A percentile compares a stretch with the other conserved stretches of the same genome.
phyloP scores from a whole-genome alignment of 2,797 vertebrate genomes.

The Acanthiza pusilla region DNA sequence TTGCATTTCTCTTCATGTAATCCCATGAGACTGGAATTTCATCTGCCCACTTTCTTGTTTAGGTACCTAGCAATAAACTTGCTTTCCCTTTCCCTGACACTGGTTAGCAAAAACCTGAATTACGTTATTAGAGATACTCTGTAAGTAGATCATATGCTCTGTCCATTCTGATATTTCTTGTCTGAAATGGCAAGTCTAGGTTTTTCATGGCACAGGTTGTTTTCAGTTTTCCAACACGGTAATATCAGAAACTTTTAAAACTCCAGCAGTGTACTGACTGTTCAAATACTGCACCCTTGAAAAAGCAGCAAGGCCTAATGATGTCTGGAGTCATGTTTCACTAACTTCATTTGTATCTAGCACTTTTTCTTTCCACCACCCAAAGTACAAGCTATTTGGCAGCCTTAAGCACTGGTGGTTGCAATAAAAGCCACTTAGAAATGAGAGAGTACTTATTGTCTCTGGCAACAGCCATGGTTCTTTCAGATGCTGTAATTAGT shows the following conservation, averaged over 20 bases:
- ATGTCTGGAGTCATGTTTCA: background rate
- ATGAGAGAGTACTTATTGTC: background rate
- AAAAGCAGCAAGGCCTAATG: background rate
- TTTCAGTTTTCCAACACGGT: background rate
- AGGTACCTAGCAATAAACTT: background rate
- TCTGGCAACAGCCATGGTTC: background rate
- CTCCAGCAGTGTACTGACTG: background rate
- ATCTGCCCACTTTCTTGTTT: background rate
- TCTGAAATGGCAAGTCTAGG: background rate
- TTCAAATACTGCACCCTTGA: background rate
- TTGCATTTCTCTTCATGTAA: background rate
- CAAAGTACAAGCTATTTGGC: background rate
- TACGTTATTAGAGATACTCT: background rate
- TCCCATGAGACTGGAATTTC: background rate
- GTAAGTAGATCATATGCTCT: background rate
- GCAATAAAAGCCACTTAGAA: background rate
- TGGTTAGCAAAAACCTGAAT: background rate
- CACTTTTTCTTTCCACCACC: background rate
- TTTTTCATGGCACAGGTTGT: background rate
- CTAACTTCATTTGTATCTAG: background rate
- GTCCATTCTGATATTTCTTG: background rate
- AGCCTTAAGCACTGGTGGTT: background rate
- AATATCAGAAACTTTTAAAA: background rate
- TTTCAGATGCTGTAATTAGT: background rate
- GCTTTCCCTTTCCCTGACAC: background rate